A percentile compares a stretch with the other conserved stretches of the same genome.
These are phyloP conservation scores for Bombus vancouverensis DNA, from an alignment of 1,140 invertebrate species.

Conservation along the genomic window DNA sequence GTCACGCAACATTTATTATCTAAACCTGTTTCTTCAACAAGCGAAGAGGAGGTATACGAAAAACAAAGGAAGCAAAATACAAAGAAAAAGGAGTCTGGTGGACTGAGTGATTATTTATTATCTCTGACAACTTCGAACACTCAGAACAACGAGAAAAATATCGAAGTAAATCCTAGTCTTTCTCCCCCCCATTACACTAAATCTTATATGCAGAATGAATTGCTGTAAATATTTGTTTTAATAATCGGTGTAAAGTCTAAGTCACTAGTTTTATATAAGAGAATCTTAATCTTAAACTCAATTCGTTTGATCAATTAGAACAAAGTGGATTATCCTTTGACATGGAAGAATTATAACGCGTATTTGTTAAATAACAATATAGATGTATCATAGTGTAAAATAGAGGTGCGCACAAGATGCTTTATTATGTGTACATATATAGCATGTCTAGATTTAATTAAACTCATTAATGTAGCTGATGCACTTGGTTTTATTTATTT, in stretches of 20 bases:
- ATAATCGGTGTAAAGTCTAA: slow-evolving; percentile 23
- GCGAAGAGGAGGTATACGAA: not conserved
- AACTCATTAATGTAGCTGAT: slow-evolving; percentile 71
- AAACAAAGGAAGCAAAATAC: slow-evolving; percentile 23
- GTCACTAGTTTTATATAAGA: slow-evolving; percentile 49
- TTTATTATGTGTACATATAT: slow-evolving; percentile 69
- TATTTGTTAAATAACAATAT: slow-evolving; percentile 30
- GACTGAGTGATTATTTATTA: slow-evolving; percentile 74
- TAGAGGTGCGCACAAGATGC: slow-evolving; percentile 48
- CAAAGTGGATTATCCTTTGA: not conserved
- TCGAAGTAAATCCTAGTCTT: slow-evolving; percentile 50
- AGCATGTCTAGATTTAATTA: slow-evolving; percentile 76
- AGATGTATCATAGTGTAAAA: slow-evolving; percentile 52
- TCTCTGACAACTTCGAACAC: slow-evolving; percentile 67
- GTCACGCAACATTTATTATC: slow-evolving; percentile 45
- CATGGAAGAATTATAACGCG: not conserved
- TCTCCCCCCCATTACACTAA: slow-evolving; percentile 28
- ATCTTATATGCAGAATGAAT: slow-evolving; percentile 68
- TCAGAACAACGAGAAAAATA: slow-evolving; percentile 38
- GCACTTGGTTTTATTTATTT: slow-evolving; percentile 76
- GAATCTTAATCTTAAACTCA: not conserved
- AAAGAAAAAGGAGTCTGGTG: slow-evolving; percentile 61
- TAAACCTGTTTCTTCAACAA: not conserved
- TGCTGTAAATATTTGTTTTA: slow-evolving; percentile 66
- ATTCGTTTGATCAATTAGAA: slow-evolving; percentile 13